Percentiles rank a stretch among this genome's conserved stretches.
These are phyloP conservation scores for Notothenia coriiceps DNA, from an alignment of 2,113 vertebrate genomes.

Conservation along the genomic window DNA sequence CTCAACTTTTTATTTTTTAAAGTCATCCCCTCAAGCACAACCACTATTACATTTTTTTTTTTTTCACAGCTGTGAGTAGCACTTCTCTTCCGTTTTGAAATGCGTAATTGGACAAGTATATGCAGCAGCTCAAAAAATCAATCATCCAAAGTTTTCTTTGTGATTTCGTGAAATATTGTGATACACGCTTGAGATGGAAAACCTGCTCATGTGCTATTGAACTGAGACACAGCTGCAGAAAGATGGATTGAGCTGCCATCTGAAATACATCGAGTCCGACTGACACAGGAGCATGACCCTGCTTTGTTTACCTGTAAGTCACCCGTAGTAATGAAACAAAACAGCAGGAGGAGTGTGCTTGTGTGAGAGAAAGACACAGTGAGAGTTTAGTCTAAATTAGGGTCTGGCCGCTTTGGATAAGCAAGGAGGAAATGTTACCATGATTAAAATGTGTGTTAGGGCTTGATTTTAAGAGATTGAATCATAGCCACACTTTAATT, in stretches of 20 bases:
- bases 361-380: not conserved
- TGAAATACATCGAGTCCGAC: not conserved
- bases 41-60: too few relatives aligned
- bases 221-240: not conserved
- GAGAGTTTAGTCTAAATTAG: slow-evolving; percentile 33
- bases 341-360: slow-evolving; percentile 4
- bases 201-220: not conserved
- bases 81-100: not conserved
- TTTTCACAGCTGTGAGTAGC: too few relatives aligned
- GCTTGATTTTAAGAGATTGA: not conserved
- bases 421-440: not conserved
- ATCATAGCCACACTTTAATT: not conserved
- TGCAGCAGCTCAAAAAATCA: not conserved
- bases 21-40: too few relatives aligned
- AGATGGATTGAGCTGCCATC: not conserved
- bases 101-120: not conserved
- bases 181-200: not conserved
- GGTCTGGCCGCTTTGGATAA: not conserved
- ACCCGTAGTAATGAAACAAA: slow-evolving; percentile 1
- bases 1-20: too few relatives aligned
- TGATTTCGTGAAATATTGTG: not conserved
- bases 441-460: not conserved
- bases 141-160: too few relatives aligned
- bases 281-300: not conserved
- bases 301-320: not conserved